Evolutionary conservation across 2,797 vertebrate genomes (phyloP), one percentile per base, ranked within the genome.

Genomic region (Rhynchotus rufescens): DNA sequence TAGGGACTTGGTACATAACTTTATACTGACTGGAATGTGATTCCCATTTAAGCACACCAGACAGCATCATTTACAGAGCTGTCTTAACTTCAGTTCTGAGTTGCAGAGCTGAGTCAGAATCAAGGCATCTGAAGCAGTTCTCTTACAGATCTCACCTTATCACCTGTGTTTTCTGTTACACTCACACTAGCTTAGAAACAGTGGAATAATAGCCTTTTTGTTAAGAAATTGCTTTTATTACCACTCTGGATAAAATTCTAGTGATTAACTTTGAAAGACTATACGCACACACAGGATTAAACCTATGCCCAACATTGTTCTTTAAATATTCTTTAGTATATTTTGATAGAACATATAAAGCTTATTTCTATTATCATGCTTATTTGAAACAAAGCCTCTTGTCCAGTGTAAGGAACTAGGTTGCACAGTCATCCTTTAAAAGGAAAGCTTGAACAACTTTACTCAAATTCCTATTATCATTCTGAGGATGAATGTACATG

Each of bases 81-180:
- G 52, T 85, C 32, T 61, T 72, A 34, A 17, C 34, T 28, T 32
- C 26, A 15, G 21, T 28, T 80, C 68, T 52, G 79, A 85, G 72
- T 87, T 85, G 59, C 49, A 20, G 68, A 14, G 68, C 57, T 92
- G 91, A 92, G 73, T 94, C 84, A 86, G 88, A 76, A 71, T 0
- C 64, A 40, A 15, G 32, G 2, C 25, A 34, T 95, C 92, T 40
- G 40, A 86, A 77, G 44, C 26, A 79, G 30, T 34, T 59, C 38
- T 94, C 42, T 62, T 64, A 49, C 14, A 81, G 32, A 7, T 54
- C 62, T 89, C 1, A 1, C 28, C 23, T 85, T 45, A 17, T 82
- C 52, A 47, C 21, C 22, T 26, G 28, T 23, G 13, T 51, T 94
- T 84, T 62, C 42, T 74, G 13, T n/a, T 77, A 47, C 30, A 42